Conservation (phyloP, 2,797 vertebrate genomes). For the Protonibea diacanthus region DNA sequence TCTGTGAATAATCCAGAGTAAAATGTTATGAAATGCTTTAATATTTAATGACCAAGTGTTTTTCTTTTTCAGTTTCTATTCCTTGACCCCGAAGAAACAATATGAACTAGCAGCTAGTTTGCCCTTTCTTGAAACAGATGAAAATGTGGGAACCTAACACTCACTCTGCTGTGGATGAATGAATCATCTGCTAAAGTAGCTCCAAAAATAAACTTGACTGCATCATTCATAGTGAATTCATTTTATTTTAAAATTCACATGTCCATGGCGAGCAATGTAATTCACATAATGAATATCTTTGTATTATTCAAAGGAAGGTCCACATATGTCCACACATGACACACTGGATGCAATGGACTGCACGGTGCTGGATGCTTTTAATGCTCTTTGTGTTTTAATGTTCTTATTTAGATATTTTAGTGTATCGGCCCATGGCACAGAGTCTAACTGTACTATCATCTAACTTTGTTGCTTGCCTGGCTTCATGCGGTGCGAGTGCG, state of each 20-base stretch:
- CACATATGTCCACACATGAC: neutral
- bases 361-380: neutral
- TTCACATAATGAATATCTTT: conserved; percentile 36
- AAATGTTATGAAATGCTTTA: conserved; percentile 1
- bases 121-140: neutral
- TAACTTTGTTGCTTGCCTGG: neutral
- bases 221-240: conserved; percentile 38
- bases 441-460: neutral
- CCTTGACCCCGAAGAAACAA: neutral
- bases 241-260: conserved; percentile 30
- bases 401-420: neutral
- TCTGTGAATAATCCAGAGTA: conserved; percentile 11
- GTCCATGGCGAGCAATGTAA: neutral
- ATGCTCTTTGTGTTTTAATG: neutral
- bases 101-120: neutral
- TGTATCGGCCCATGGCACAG: neutral
- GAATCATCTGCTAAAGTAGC: conserved; percentile 15
- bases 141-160: conserved; percentile 6
- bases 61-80: neutral
- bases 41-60: neutral
- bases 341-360: conserved; percentile 1
- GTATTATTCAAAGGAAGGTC: conserved; percentile 34
- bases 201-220: conserved; percentile 23
- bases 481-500: neutral
- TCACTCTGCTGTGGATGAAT: conserved; percentile 21